phyloP scores from a whole-genome alignment of 2,888 invertebrate species.

The Leptura quadrifasciata region DNA sequence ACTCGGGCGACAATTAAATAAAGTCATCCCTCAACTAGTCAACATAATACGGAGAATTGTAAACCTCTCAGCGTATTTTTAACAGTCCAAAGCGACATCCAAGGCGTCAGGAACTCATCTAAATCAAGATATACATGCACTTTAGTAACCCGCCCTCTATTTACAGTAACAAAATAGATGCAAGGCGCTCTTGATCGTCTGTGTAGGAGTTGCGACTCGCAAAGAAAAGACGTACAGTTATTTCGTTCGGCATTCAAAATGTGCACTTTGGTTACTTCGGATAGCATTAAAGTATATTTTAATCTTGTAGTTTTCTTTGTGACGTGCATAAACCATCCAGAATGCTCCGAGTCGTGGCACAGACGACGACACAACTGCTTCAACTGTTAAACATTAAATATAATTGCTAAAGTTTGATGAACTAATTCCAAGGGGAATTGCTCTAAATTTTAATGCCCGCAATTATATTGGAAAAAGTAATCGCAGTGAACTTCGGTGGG shows the following conservation, averaged over 20 bases:
- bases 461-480: constrained; percentile 50
- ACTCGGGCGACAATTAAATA: background rate
- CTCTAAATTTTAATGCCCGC: constrained; percentile 52
- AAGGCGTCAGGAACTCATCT: constrained; percentile 43
- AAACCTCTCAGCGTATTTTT: constrained; percentile 4
- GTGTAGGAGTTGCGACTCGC: background rate
- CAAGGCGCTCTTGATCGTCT: constrained; percentile 2
- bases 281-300: constrained; percentile 33
- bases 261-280: constrained; percentile 26
- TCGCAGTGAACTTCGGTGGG: constrained; percentile 22
- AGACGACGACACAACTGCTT: constrained; percentile 32
- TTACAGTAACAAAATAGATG: constrained; percentile 36
- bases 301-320: constrained; percentile 32
- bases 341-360: constrained; percentile 12
- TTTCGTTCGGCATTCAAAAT: constrained; percentile 22
- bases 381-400: constrained; percentile 48
- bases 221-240: background rate
- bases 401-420: constrained; percentile 57
- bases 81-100: constrained; percentile 18
- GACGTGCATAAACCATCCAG: constrained; percentile 18
- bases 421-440: constrained; percentile 52
- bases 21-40: background rate
- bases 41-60: background rate
- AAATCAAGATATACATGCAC: constrained; percentile 49
- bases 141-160: constrained; percentile 37